Conservation (phyloP, 2,888 invertebrate species). For the Ptycholaimellus sp. region DNA sequence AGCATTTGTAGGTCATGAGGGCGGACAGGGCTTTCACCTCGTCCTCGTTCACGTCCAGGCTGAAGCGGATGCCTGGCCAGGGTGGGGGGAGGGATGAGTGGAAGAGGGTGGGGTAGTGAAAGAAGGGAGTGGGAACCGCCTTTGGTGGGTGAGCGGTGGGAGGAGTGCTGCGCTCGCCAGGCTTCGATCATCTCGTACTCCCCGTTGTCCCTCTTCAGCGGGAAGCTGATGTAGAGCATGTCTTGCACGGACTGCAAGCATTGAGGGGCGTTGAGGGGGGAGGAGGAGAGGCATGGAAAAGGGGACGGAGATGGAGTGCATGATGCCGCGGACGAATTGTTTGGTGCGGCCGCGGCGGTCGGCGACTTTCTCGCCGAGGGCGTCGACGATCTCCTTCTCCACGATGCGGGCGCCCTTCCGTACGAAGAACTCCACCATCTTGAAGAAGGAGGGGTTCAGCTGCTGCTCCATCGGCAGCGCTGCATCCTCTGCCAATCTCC, state of each 20-base stretch:
- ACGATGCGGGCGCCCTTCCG: conserved; percentile 47
- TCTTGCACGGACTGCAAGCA: too few species aligned
- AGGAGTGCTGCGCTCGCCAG: conserved; percentile 86
- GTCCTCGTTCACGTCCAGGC: conserved; percentile 33
- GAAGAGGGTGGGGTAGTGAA: too few species aligned
- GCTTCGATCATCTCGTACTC: conserved; percentile 91
- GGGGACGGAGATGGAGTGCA: conserved; percentile 72
- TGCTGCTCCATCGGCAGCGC: conserved; percentile 24
- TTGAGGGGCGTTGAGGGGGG: too few species aligned
- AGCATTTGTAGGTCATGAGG: conserved; percentile 96
- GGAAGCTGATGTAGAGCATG: conserved; percentile 50
- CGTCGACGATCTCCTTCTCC: conserved; percentile 68
- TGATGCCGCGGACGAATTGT: conserved; percentile 79
- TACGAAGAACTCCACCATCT: conserved; percentile 97
- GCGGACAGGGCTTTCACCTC: conserved; percentile 59
- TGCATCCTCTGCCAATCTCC: too few species aligned
- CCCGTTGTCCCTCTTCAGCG: conserved; percentile 79
- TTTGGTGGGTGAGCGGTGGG: conserved; percentile 89
- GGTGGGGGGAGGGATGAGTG: too few species aligned
- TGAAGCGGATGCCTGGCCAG: conserved; percentile 59
- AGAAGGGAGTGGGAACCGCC: conserved; percentile 48
- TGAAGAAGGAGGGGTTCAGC: conserved; percentile 58
- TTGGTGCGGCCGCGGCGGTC: too few species aligned
- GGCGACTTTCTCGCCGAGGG: too few species aligned
- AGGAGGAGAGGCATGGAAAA: too few species aligned